phyloP scores from a whole-genome alignment of 2,888 invertebrate genomes.

The Chalcis sispes region DNA sequence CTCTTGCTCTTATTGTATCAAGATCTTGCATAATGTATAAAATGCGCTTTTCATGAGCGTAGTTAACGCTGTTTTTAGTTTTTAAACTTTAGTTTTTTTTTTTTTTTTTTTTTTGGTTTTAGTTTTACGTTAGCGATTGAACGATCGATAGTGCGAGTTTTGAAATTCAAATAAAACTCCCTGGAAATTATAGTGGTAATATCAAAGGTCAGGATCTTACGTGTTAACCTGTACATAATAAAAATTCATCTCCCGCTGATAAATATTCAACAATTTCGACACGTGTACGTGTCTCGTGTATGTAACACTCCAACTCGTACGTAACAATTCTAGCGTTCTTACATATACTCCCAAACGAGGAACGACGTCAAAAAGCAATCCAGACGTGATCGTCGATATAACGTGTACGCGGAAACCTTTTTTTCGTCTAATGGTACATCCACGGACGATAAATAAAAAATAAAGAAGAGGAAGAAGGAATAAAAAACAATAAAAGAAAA shows the following conservation, averaged over 20 bases:
- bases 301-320: neutral
- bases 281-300: neutral
- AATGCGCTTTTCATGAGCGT: slow-evolving; percentile 1
- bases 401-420: neutral
- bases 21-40: neutral
- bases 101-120: too few relatives aligned
- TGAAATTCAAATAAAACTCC: slow-evolving; percentile 42
- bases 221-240: slow-evolving; percentile 24
- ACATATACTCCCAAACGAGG: too few relatives aligned
- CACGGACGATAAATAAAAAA: slow-evolving; percentile 32
- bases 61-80: too few relatives aligned
- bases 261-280: slow-evolving; percentile 44
- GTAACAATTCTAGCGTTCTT: too few relatives aligned
- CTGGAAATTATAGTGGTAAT: neutral
- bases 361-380: neutral
- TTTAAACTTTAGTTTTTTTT: too few relatives aligned
- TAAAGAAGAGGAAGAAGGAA: too few relatives aligned
- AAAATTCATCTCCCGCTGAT: slow-evolving; percentile 21
- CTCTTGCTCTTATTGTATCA: neutral
- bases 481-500: neutral
- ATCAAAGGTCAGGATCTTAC: slow-evolving; percentile 12
- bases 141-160: neutral
- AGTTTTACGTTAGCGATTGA: too few relatives aligned
- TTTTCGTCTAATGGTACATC: neutral
- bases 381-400: neutral